Conservation (phyloP, 1,140 invertebrate species). For the Drosophila tsacasi region DNA sequence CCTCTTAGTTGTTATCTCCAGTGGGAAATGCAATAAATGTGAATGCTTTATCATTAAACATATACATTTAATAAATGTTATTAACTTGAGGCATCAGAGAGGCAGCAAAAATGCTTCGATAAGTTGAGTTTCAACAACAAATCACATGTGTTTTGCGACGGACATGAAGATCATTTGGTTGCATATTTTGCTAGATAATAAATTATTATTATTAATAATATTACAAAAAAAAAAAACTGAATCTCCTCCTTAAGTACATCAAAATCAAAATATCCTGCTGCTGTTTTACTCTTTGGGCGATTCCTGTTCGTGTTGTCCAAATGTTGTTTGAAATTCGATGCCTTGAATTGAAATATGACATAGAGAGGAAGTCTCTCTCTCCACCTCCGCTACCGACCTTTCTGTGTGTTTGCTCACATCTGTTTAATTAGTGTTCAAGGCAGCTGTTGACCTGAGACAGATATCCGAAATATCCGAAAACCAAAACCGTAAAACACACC, state of each 20-base stretch:
- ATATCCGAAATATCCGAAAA: constrained; percentile 30
- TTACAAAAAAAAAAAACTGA: not conserved
- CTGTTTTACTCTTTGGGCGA: not conserved
- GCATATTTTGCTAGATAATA: no score
- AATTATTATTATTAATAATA: no score
- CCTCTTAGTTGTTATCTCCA: no score
- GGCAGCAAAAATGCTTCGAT: no score
- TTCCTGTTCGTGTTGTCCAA: constrained; percentile 4
- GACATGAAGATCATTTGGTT: no score
- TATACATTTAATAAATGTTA: no score
- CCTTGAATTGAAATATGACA: constrained; percentile 37
- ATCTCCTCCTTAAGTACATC: not conserved
- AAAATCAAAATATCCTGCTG: not conserved
- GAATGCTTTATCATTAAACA: no score
- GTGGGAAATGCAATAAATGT: no score
- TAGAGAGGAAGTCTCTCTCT: constrained; percentile 36
- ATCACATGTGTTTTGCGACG: no score
- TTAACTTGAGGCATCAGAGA: no score
- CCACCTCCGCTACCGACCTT: not conserved
- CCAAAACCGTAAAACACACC: constrained; percentile 11
- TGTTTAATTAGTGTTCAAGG: constrained; percentile 60
- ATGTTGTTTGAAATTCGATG: constrained; percentile 37
- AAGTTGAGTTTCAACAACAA: no score
- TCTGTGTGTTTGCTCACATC: constrained; percentile 41
- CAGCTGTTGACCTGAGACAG: constrained; percentile 36